Percentiles rank a stretch among this genome's conserved stretches.
Evolutionary conservation across 1,140 invertebrate genomes (phyloP).

Genomic region (Stegodyphus dumicola): DNA sequence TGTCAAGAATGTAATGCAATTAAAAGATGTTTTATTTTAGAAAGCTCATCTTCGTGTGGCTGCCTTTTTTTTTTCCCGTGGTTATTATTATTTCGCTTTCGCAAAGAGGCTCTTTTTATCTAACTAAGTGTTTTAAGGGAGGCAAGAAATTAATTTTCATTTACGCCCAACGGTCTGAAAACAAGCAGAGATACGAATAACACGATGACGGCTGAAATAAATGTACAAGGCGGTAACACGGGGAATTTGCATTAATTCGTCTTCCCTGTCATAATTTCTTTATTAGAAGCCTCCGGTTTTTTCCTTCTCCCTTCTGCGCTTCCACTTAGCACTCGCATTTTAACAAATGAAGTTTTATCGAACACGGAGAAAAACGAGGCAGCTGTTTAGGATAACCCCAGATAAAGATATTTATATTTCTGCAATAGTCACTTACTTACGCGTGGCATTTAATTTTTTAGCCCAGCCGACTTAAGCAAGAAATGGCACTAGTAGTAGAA

Average conservation of each 20-base stretch:
- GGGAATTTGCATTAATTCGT: conserved; percentile 35
- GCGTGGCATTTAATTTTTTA: neutral
- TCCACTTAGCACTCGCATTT: no score
- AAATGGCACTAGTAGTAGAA: no score
- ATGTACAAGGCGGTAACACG: conserved; percentile 1
- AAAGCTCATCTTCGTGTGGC: neutral
- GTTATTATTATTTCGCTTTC: neutral
- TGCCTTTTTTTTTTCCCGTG: neutral
- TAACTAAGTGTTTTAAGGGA: conserved; percentile 1
- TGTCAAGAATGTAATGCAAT: conserved; percentile 50
- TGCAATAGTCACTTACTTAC: no score
- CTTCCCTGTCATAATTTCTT: conserved; percentile 10
- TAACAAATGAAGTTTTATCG: no score
- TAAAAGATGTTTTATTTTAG: conserved; percentile 58
- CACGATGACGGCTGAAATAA: conserved; percentile 25
- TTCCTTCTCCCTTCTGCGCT: no score
- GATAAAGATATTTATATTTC: no score
- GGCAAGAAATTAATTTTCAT: conserved; percentile 51
- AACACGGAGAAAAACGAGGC: no score
- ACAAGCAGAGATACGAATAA: conserved; percentile 5
- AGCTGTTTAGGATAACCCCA: no score
- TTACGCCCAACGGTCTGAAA: conserved; percentile 35
- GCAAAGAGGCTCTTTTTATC: neutral
- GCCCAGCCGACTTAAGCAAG: neutral
- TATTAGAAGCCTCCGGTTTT: neutral